phyloP scores from a whole-genome alignment of 2,888 invertebrate species.

The Hydropsyche betteni region DNA sequence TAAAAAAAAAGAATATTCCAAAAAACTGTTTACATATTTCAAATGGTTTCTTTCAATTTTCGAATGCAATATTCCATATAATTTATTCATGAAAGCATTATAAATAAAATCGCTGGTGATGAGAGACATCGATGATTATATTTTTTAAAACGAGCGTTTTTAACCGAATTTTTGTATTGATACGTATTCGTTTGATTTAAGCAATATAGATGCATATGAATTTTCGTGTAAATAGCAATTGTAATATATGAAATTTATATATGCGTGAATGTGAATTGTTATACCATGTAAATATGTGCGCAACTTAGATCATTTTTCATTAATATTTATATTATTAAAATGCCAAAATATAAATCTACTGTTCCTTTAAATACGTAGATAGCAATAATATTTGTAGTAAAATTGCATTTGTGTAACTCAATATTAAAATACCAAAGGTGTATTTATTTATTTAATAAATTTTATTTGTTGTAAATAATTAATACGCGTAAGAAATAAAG shows the following conservation, averaged over 20 bases:
- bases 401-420: constrained; percentile 24
- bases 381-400: constrained; percentile 30
- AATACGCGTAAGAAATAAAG: no score
- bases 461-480: no score
- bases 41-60: no score
- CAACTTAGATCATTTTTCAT: constrained; percentile 22
- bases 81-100: no score
- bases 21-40: no score
- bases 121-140: background rate
- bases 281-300: background rate
- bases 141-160: constrained; percentile 1
- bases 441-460: no score
- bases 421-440: background rate
- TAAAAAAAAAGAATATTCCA: no score
- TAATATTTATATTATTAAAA: constrained; percentile 32
- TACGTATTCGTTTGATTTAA: background rate
- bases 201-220: no score
- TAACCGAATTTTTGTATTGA: constrained; percentile 17
- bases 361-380: constrained; percentile 35
- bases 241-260: no score
- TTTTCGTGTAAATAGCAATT: no score
- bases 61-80: no score
- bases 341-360: constrained; percentile 40
- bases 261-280: background rate
- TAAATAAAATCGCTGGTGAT: no score